Evolutionary conservation across 2,113 vertebrate species (phyloP).

Genomic region (Naja naja): DNA sequence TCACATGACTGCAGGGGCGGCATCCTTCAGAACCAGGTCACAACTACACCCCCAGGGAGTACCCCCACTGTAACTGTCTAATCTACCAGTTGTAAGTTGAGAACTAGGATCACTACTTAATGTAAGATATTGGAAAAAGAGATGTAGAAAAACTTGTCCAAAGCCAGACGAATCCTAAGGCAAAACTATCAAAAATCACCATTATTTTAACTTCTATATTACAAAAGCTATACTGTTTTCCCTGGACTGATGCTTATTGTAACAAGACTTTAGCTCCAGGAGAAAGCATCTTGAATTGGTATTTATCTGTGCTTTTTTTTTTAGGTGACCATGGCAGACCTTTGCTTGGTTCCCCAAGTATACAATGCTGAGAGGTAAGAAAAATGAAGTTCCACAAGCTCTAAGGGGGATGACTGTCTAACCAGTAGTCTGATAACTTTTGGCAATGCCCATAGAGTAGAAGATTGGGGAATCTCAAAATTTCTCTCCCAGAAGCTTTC

Average conservation of each 20-base stretch:
- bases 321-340: conserved; percentile 93
- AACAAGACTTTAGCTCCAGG: background rate
- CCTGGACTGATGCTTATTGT: background rate
- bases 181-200: background rate
- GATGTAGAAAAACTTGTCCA: background rate
- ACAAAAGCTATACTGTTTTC: background rate
- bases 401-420: background rate
- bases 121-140: background rate
- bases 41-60: background rate
- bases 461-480: background rate
- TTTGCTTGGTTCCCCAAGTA: conserved; percentile 93
- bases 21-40: background rate
- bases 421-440: background rate
- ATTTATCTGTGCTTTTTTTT: conserved; percentile 42
- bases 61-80: background rate
- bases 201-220: too few species aligned
- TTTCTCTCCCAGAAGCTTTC: background rate
- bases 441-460: background rate
- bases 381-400: background rate
- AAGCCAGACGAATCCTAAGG: background rate
- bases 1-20: background rate
- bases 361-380: conserved; percentile 90
- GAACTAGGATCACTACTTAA: background rate
- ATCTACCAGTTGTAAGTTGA: background rate
- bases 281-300: background rate